A percentile compares a stretch with the other conserved stretches of the same genome.
These are phyloP conservation scores for Schizopygopsis pylzovi DNA, from an alignment of 2,797 vertebrate genomes.

Conservation along the genomic window DNA sequence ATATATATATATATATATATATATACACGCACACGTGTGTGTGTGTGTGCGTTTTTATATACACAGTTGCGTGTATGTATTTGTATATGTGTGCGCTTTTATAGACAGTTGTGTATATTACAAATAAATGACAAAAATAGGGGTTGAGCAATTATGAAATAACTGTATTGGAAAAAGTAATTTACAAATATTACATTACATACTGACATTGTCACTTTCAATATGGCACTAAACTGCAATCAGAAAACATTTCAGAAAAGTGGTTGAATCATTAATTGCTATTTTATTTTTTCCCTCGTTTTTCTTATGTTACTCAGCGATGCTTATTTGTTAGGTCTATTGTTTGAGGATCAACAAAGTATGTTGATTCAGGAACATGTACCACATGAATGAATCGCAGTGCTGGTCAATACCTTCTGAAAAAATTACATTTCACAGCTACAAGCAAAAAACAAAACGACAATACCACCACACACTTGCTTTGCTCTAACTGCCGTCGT, in stretches of 20 bases:
- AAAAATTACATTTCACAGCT: not conserved
- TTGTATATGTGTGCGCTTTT: too few species aligned
- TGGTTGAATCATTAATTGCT: too few species aligned
- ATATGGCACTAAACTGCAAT: too few species aligned
- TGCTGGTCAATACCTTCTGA: not conserved
- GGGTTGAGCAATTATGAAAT: not conserved
- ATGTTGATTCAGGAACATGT: not conserved
- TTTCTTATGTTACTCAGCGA: not conserved
- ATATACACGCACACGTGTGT: too few species aligned
- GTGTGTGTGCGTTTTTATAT: too few species aligned
- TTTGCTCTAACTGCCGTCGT: not conserved
- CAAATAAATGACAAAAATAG: not conserved
- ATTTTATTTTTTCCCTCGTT: not conserved
- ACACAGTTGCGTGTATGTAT: too few species aligned
- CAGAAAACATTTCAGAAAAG: too few species aligned
- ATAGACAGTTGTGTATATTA: too few species aligned
- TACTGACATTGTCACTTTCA: not conserved
- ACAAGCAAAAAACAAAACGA: not conserved
- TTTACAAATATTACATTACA: not conserved
- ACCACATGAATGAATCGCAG: not conserved
- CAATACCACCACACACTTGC: not conserved
- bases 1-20: too few species aligned
- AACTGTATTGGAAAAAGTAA: not conserved
- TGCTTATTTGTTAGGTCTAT: not conserved
- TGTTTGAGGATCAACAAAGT: not conserved